Evolutionary conservation across 2,113 vertebrate genomes (phyloP).

Genomic region (Epinephelus lanceolatus): DNA sequence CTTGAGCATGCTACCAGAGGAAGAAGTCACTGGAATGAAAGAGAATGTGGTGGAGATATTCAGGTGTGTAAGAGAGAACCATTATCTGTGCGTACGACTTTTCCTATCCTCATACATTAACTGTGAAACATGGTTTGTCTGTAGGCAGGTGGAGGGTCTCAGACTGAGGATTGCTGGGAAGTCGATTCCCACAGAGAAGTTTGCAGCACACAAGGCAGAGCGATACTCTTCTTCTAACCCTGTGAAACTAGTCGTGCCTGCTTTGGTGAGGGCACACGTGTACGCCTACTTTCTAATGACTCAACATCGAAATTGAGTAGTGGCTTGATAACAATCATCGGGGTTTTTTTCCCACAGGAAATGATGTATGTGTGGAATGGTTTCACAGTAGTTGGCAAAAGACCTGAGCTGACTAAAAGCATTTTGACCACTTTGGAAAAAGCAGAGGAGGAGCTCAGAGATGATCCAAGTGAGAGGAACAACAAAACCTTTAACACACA

Average conservation of each 20-base stretch:
- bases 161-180: constrained; percentile 85
- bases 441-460: constrained; percentile 87
- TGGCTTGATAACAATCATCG: not conserved
- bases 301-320: not conserved
- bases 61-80: constrained; percentile 81
- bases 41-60: constrained; percentile 90
- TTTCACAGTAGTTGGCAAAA: constrained; percentile 83
- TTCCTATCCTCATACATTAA: not conserved
- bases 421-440: constrained; percentile 90
- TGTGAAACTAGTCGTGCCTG: constrained; percentile 78
- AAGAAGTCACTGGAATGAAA: constrained; percentile 84
- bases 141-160: constrained; percentile 82
- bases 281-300: not conserved
- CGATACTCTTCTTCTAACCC: constrained; percentile 77
- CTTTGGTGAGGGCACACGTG: constrained; percentile 72
- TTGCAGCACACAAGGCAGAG: constrained; percentile 83
- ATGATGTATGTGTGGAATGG: constrained; percentile 90
- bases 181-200: constrained; percentile 87
- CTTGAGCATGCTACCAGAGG: constrained; percentile 92
- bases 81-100: no score
- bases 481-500: not conserved
- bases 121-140: constrained; percentile 27
- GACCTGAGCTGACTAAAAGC: constrained; percentile 82
- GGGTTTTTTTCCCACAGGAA: constrained; percentile 70
- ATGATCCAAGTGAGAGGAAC: constrained; percentile 84